These are phyloP conservation scores for Scatophagus argus DNA, from an alignment of 2,113 vertebrate species.

Conservation along the genomic window DNA sequence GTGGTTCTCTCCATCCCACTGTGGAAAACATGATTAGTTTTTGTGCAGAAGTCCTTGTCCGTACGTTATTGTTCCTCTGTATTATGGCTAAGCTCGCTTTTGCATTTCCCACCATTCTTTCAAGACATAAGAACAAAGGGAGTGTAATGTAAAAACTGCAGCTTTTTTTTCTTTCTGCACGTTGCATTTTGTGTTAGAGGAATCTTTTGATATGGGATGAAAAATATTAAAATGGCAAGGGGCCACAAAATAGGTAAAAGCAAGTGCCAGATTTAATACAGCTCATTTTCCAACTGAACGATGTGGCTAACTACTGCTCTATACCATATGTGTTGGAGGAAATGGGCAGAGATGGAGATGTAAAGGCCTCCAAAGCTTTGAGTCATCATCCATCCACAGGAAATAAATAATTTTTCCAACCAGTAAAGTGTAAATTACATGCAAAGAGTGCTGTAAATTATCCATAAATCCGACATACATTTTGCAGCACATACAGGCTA, in stretches of 20 bases:
- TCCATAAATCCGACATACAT: not conserved
- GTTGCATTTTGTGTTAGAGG: not conserved
- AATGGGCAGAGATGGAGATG: constrained; percentile 11
- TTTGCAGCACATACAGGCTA: not conserved
- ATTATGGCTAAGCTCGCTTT: constrained; percentile 64
- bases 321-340: not conserved
- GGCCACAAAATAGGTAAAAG: not conserved
- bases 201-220: constrained; percentile 9
- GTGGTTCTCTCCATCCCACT: constrained; percentile 69
- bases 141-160: constrained; percentile 39
- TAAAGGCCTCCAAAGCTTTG: not conserved
- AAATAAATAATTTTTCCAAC: not conserved
- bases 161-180: constrained; percentile 41
- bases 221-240: not conserved
- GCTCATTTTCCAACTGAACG: not conserved
- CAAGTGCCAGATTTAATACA: not conserved
- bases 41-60: constrained; percentile 76
- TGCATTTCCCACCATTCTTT: constrained; percentile 57
- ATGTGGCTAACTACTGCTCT: not conserved
- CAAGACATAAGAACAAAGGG: constrained; percentile 62
- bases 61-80: constrained; percentile 68
- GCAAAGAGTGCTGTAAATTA: constrained; percentile 19
- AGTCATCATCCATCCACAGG: constrained; percentile 32
- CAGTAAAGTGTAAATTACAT: constrained; percentile 3
- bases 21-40: constrained; percentile 84